Percentiles rank a stretch among this genome's conserved stretches.
Conservation (phyloP, 2,797 vertebrate genomes). For the Esox masquinongy region DNA sequence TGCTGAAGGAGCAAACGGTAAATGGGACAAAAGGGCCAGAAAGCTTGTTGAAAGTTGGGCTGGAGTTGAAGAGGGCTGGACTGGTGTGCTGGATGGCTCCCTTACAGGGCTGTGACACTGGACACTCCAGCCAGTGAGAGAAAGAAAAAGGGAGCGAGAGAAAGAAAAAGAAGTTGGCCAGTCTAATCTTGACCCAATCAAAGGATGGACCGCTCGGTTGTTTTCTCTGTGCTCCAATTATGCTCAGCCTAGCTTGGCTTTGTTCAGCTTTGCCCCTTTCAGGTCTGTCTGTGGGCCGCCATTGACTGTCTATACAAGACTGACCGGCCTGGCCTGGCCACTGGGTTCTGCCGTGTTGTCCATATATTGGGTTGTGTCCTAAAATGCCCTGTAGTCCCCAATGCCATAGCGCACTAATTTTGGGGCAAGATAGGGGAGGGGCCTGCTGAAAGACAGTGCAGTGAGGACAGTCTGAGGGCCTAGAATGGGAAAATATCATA, state of each 20-base stretch:
- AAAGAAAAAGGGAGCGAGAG: constrained; percentile 38
- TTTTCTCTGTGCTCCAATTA: constrained; percentile 48
- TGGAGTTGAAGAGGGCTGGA: constrained; percentile 32
- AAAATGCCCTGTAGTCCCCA: neutral
- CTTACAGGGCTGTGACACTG: constrained; percentile 42
- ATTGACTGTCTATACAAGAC: neutral
- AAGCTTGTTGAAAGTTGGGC: constrained; percentile 36
- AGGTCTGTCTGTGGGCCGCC: constrained; percentile 65
- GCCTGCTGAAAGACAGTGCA: constrained; percentile 37
- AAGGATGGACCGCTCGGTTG: constrained; percentile 54
- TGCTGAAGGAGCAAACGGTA: constrained; percentile 34
- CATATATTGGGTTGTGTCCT: neutral
- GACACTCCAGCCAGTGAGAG: constrained; percentile 44
- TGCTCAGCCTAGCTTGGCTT: constrained; percentile 62
- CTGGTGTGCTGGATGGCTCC: constrained; percentile 41
- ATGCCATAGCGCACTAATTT: neutral
- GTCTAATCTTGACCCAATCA: constrained; percentile 46
- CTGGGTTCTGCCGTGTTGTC: constrained; percentile 6
- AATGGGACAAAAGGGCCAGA: constrained; percentile 21
- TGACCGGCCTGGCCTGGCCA: neutral
- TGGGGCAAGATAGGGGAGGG: constrained; percentile 28
- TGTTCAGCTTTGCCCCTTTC: constrained; percentile 56
- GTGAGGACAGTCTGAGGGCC: constrained; percentile 21
- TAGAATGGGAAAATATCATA: neutral
- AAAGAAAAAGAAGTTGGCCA: constrained; percentile 19